Evolutionary conservation across 2,888 invertebrate genomes (phyloP).

Genomic region (Danaus chrysippus): DNA sequence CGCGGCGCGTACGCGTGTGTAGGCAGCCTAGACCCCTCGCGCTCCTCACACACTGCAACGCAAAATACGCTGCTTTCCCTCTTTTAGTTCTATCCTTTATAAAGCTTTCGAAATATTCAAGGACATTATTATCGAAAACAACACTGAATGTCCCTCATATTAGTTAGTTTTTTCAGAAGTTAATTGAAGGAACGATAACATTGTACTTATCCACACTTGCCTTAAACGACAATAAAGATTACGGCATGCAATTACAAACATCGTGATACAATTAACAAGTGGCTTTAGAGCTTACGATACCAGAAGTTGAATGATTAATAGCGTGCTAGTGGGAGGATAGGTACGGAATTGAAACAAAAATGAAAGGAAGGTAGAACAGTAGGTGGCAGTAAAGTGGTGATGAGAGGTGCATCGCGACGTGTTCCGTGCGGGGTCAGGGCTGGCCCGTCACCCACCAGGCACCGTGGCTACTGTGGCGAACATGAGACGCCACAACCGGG

Average conservation of each 20-base stretch:
- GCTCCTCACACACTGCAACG: slow-evolving; percentile 40
- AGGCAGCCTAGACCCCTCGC: slow-evolving; percentile 63
- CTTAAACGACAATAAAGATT: slow-evolving; percentile 41
- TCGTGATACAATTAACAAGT: slow-evolving; percentile 36
- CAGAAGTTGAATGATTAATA: slow-evolving; percentile 43
- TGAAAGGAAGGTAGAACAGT: slow-evolving; percentile 71
- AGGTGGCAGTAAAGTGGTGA: slow-evolving; percentile 74
- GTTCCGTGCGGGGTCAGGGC: slow-evolving; percentile 75
- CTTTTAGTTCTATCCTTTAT: slow-evolving; percentile 20
- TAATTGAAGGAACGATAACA: slow-evolving; percentile 24
- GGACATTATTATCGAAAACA: too few relatives aligned
- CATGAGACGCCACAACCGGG: slow-evolving; percentile 15
- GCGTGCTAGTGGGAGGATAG: slow-evolving; percentile 68
- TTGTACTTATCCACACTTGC: slow-evolving; percentile 36
- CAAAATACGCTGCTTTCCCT: slow-evolving; percentile 28
- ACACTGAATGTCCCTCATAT: too few relatives aligned
- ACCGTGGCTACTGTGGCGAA: slow-evolving; percentile 18
- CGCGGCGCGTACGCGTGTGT: slow-evolving; percentile 81
- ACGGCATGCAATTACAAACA: slow-evolving; percentile 42
- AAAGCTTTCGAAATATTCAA: neutral
- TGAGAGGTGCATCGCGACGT: slow-evolving; percentile 70
- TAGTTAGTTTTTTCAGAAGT: slow-evolving; percentile 8
- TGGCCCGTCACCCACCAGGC: slow-evolving; percentile 31
- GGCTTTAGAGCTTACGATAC: slow-evolving; percentile 25
- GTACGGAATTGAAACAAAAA: slow-evolving; percentile 70